Percentiles rank a stretch among this genome's conserved stretches.
These are phyloP conservation scores for Halcyon badia DNA, from an alignment of 2,797 vertebrate species.

Conservation along the genomic window DNA sequence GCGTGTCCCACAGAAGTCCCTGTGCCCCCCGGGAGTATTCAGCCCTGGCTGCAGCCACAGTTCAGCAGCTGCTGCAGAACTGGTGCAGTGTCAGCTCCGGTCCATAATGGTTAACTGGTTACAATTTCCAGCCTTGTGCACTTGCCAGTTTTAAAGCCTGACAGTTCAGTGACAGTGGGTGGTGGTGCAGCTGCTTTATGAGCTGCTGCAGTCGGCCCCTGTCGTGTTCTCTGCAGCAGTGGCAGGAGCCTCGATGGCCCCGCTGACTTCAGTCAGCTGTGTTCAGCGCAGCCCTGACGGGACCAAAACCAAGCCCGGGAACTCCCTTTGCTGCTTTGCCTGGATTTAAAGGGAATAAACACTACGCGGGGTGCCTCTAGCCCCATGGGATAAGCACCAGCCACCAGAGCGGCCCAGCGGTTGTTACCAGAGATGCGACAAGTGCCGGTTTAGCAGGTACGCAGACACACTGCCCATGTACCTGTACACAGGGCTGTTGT, in stretches of 20 bases:
- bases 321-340: background rate
- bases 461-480: fast-evolving
- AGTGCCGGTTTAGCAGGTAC: background rate
- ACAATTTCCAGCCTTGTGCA: background rate
- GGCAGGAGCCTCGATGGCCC: background rate
- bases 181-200: background rate
- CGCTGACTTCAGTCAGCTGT: background rate
- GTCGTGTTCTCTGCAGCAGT: background rate
- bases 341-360: background rate
- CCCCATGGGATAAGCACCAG: background rate
- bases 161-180: fast-evolving
- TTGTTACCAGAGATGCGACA: fast-evolving
- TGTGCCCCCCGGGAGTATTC: background rate
- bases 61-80: background rate
- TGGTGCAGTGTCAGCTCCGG: background rate
- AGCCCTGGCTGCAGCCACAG: background rate
- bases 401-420: background rate
- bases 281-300: fast-evolving
- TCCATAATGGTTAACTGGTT: fast-evolving
- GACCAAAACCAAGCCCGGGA: fast-evolving
- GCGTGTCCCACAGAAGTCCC: background rate
- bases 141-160: background rate
- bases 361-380: fast-evolving
- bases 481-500: fast-evolving
- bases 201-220: background rate